Evolutionary conservation across 2,888 invertebrate genomes (phyloP), one percentile per base, ranked within the genome.

Genomic region (Phalera bucephala): DNA sequence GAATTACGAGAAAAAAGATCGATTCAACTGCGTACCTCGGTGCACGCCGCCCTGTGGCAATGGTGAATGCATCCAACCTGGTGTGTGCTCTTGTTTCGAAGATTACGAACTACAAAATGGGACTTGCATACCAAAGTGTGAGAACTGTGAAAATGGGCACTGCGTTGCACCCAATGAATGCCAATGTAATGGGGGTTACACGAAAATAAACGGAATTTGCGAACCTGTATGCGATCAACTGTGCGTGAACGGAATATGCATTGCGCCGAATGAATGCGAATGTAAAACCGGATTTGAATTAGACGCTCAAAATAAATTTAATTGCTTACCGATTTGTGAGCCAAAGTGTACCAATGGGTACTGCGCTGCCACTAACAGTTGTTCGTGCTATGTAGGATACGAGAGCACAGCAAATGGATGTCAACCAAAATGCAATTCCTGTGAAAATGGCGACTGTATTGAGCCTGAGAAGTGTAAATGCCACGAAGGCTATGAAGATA

Each of bases 341-440:
- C 36, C 58, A 7, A 34, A 47, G 13, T 80, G 76, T 33, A 31
- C 58, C 25, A 65, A 75, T 35, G 66, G 58, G 10, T 45, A 40
- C 12, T 78, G 78, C 15, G 33, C 46, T 8, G 45, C 46, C 8
- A 72, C 76, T 0, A 49, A 74, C 33, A 43, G 28, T 14, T 78
- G 75, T 37, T 15, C 36, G 9, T 75, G 74, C 32, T 9, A 46
- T 36, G 14, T 39, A 19, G 71, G 69, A 22, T 67, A 60, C 27
- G 48, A 60, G 7, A 36, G 32, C 33, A 30, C 40, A 17, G 47
- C 45, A 46, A 45, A 45, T 6, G 51, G 39, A 7, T 48, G 48
- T 11, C n/a, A 36, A 20, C 46, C 52, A 0, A 11, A 14, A 6
- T 48, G 48, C 28, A 52, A 28, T 1, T 17, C 3, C 20, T 64